A percentile compares a stretch with the other conserved stretches of the same genome.
phyloP scores from a whole-genome alignment of 2,888 invertebrate genomes.

The Galeruca laticollis region DNA sequence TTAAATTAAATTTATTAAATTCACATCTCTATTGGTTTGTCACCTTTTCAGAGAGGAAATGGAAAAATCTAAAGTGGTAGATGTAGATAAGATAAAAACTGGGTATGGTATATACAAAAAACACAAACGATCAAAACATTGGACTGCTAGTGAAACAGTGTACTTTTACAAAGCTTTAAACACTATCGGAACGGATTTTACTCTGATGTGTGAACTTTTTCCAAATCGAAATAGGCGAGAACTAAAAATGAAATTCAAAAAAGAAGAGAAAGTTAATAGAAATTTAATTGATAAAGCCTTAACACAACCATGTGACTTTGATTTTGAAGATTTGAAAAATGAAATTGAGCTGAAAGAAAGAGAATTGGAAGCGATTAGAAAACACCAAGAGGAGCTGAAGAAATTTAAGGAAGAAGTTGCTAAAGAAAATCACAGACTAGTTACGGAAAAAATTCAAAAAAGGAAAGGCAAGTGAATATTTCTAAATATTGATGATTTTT shows the following conservation, averaged over 20 bases:
- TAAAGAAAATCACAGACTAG: conserved; percentile 30
- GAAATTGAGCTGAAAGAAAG: conserved; percentile 70
- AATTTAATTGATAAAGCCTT: conserved; percentile 81
- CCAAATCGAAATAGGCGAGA: conserved; percentile 82
- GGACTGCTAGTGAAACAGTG: conserved; percentile 84
- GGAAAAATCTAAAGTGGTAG: conserved; percentile 75
- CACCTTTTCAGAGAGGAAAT: conserved; percentile 68
- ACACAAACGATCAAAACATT: conserved; percentile 77
- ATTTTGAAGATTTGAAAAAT: conserved; percentile 73
- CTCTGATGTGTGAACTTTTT: conserved; percentile 87
- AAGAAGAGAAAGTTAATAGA: conserved; percentile 86
- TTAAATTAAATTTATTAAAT: too few species aligned
- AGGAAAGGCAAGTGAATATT: conserved; percentile 35
- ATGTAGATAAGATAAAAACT: conserved; percentile 69
- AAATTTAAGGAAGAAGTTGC: conserved; percentile 38
- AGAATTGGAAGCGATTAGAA: conserved; percentile 56
- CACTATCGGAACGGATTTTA: conserved; percentile 92
- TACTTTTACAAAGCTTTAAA: conserved; percentile 92
- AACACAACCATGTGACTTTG: conserved; percentile 76
- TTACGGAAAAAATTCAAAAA: conserved; percentile 34
- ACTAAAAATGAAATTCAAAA: conserved; percentile 92
- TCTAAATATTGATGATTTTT: too few species aligned
- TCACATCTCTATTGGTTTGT: neutral
- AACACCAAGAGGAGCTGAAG: conserved; percentile 47
- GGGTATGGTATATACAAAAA: conserved; percentile 76